Evolutionary conservation across 1,140 invertebrate species (phyloP).

Genomic region (Venustaconcha ellipsiformis): DNA sequence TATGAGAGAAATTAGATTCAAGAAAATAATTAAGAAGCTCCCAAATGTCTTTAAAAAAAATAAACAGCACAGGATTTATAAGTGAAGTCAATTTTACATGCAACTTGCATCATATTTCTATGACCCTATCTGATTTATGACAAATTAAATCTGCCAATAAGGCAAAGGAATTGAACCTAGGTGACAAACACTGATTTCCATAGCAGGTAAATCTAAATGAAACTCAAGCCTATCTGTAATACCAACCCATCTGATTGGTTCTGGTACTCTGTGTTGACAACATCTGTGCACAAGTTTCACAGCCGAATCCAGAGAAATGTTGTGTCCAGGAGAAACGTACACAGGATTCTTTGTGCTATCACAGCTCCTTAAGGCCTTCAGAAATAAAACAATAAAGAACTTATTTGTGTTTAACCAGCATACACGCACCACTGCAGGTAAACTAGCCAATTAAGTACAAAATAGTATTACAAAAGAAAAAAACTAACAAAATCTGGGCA

Average conservation of each 20-base stretch:
- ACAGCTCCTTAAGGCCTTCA: slow-evolving; percentile 54
- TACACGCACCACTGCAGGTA: neutral
- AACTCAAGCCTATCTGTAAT: too few relatives aligned
- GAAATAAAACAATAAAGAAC: slow-evolving; percentile 5
- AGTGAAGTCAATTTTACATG: too few relatives aligned
- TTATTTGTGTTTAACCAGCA: neutral
- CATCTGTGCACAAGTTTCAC: slow-evolving; percentile 63
- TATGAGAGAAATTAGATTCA: too few relatives aligned
- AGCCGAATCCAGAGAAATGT: slow-evolving; percentile 68
- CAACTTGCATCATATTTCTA: too few relatives aligned
- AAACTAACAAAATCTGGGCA: neutral
- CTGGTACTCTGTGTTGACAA: slow-evolving; percentile 69
- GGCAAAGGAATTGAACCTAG: too few relatives aligned
- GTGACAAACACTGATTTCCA: too few relatives aligned
- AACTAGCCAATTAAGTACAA: neutral
- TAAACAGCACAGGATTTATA: too few relatives aligned
- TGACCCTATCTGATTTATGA: too few relatives aligned
- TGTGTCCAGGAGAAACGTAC: slow-evolving; percentile 70
- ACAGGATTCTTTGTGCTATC: slow-evolving; percentile 66
- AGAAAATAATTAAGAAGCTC: too few relatives aligned
- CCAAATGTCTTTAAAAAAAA: too few relatives aligned
- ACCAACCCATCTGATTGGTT: slow-evolving; percentile 69
- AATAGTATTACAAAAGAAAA: neutral
- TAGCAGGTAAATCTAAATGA: too few relatives aligned
- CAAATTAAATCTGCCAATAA: too few relatives aligned